Conservation (phyloP, 2,888 invertebrate species). For the Hermaeophaga mercurialis region DNA sequence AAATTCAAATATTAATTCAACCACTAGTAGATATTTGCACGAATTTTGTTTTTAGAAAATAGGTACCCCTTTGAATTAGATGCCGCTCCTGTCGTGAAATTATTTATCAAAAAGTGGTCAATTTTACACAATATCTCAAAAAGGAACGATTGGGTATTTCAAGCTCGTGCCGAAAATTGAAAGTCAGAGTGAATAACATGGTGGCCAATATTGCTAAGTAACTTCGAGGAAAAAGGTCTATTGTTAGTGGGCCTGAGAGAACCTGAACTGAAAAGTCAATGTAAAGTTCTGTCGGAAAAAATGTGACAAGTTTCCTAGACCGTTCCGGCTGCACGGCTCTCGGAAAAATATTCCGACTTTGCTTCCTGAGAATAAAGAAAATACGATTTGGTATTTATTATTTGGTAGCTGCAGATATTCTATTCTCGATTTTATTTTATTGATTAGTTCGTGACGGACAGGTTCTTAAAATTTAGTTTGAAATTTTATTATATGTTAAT, state of each 20-base stretch:
- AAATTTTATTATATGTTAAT: no score
- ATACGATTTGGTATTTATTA: no score
- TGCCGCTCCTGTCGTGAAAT: not conserved
- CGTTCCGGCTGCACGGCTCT: not conserved
- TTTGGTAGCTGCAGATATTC: no score
- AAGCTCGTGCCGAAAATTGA: slow-evolving; percentile 16
- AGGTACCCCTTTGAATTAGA: no score
- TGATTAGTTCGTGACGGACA: no score
- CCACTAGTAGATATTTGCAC: no score
- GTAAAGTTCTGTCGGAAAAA: not conserved
- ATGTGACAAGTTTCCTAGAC: not conserved
- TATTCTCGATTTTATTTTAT: no score
- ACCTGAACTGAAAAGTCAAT: not conserved
- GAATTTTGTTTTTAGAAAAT: no score
- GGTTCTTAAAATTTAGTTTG: no score
- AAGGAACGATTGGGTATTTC: slow-evolving; percentile 13
- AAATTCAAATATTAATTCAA: no score
- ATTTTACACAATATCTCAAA: slow-evolving; percentile 13
- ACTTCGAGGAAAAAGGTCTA: not conserved
- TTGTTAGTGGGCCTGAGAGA: not conserved
- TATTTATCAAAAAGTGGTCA: slow-evolving; percentile 22
- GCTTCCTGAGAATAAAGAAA: not conserved
- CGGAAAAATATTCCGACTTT: not conserved
- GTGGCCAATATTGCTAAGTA: slow-evolving; percentile 1
- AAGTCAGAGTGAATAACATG: slow-evolving; percentile 14